A percentile compares a stretch with the other conserved stretches of the same genome.
phyloP scores from a whole-genome alignment of 1,140 invertebrate species.

The Harpegnathos saltator region DNA sequence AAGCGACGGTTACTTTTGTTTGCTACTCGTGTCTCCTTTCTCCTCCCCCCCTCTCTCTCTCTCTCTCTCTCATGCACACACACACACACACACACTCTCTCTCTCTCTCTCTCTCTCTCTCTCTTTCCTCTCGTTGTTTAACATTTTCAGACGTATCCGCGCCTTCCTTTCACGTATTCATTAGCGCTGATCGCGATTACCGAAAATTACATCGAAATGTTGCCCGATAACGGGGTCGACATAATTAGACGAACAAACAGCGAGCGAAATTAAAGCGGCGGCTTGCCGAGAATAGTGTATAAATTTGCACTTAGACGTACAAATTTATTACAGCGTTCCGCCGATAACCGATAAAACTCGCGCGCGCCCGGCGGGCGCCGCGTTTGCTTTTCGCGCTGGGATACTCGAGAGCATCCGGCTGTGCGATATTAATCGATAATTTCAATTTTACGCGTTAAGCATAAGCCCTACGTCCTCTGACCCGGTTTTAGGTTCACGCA shows the following conservation, averaged over 20 bases:
- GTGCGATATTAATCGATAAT: slow-evolving; percentile 81
- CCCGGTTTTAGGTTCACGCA: slow-evolving; percentile 70
- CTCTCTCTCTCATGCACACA: too few relatives aligned
- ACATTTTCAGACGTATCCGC: slow-evolving; percentile 19
- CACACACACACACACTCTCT: too few relatives aligned
- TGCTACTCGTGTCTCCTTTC: background rate
- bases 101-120: background rate
- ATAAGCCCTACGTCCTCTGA: slow-evolving; percentile 76
- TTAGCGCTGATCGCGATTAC: background rate
- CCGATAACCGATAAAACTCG: slow-evolving; percentile 47
- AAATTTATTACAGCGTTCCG: slow-evolving; percentile 47
- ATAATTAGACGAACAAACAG: slow-evolving; percentile 38
- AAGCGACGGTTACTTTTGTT: background rate
- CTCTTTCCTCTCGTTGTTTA: background rate
- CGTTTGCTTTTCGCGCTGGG: slow-evolving; percentile 43
- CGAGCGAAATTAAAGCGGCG: slow-evolving; percentile 24
- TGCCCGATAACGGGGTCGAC: background rate
- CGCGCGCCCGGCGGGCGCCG: background rate
- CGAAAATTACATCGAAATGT: slow-evolving; percentile 4
- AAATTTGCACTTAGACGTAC: slow-evolving; percentile 38
- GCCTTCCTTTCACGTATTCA: background rate
- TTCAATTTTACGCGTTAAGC: slow-evolving; percentile 81
- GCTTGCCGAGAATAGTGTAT: slow-evolving; percentile 18
- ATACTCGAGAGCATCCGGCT: slow-evolving; percentile 72
- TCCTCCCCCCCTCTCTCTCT: too few relatives aligned